phyloP scores from a whole-genome alignment of 2,797 vertebrate genomes.

The Ptychadena robeensis region DNA sequence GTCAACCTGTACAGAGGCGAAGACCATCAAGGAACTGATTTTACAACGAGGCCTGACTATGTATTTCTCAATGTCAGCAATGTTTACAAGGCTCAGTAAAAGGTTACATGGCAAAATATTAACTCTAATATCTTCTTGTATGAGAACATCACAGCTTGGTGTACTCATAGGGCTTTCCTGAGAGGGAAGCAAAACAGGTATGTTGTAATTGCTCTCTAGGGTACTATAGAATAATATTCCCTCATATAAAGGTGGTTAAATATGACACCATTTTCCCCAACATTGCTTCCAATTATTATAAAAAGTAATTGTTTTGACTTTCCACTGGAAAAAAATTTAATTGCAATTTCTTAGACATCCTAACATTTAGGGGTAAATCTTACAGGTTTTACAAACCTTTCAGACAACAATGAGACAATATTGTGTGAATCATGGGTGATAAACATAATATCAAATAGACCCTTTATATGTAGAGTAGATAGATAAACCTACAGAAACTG shows the following conservation, averaged over 20 bases:
- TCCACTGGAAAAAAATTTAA: too few species aligned
- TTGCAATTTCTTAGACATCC: too few species aligned
- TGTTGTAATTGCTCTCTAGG: background rate
- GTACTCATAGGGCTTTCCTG: background rate
- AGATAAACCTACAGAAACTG: too few species aligned
- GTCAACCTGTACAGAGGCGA: constrained; percentile 35
- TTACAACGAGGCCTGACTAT: constrained; percentile 41
- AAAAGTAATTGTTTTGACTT: too few species aligned
- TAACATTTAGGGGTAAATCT: too few species aligned
- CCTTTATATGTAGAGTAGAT: too few species aligned
- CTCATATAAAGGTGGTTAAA: background rate
- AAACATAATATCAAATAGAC: too few species aligned
- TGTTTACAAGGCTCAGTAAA: constrained; percentile 61
- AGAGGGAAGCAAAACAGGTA: background rate
- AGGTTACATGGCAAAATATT: constrained; percentile 60
- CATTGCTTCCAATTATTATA: too few species aligned
- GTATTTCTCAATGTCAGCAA: constrained; percentile 63
- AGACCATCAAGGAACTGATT: constrained; percentile 43
- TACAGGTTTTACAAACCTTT: too few species aligned
- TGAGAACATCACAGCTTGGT: background rate
- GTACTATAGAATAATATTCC: background rate
- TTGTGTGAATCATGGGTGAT: too few species aligned
- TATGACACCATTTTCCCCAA: background rate
- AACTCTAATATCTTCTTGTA: constrained; percentile 50
- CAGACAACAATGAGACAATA: too few species aligned